Evolutionary conservation across 64 coral and sea anemone genomes (phyloP), one percentile per base, ranked within the genome.

Genomic region (Montipora capricornis): DNA sequence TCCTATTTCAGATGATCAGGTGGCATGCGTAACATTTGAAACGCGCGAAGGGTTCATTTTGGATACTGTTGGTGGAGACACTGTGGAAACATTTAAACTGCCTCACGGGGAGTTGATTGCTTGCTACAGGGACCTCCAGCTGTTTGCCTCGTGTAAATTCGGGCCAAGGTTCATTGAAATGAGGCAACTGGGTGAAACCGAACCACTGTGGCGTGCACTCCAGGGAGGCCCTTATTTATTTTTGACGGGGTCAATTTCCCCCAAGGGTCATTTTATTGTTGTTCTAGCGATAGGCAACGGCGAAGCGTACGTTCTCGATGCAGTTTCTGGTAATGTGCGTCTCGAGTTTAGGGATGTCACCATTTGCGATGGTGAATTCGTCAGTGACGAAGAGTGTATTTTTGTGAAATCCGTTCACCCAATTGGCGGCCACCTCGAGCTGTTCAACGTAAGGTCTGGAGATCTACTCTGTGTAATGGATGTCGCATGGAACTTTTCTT

Each of bases 401-500:
- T 4, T 81, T 8, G 5, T 12, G n/a, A 58, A 3, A 6, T 4
- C 1, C 5, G 5, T 26, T 9, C 0, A 0, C 17, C 13, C 13
- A 59, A 22, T 10, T n/a, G 50, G 50, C 26, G 19, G 6, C 24
- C 13, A 5, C 26, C 22, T 81, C 11, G 50, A 8, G 37, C 19
- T 81, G 6, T 81, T 59, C 7, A 81, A 58, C 53, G 20, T 58
- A 50, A 20, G n/a, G 79, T 81, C 79, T 37, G 79, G 79, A 3
- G 8, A 58, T 3, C 51, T 60, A 12, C 19, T 81, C 1, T 29
- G 55, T 60, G 52, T 60, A 22, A 7, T 74, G 0, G 19, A 74
- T 13, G 20, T 81, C 10, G 24, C 0, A 26, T 26, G 24, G 24
- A 26, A 26, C 24, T 26, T 26, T 26, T 26, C 24, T 26, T 26